phyloP scores from a whole-genome alignment of 2,888 invertebrate species.

The Xestobium rufovillosum region DNA sequence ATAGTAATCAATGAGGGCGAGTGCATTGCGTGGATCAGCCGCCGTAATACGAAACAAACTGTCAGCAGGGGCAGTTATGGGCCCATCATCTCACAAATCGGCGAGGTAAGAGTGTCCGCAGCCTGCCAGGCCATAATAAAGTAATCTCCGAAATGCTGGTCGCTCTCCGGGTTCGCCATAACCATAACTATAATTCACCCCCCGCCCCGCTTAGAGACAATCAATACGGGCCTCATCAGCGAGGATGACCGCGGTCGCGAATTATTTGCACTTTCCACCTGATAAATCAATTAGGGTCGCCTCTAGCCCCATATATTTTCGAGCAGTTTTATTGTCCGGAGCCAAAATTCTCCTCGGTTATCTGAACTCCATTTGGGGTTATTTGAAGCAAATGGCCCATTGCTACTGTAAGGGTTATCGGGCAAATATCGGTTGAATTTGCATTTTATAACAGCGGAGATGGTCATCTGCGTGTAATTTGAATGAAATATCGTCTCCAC shows the following conservation, averaged over 20 bases:
- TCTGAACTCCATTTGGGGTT: too few relatives aligned
- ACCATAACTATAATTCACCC: slow-evolving; percentile 44
- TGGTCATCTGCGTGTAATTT: slow-evolving; percentile 3
- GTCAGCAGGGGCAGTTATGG: slow-evolving; percentile 41
- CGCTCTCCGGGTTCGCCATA: slow-evolving; percentile 38
- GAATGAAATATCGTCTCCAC: slow-evolving; percentile 1
- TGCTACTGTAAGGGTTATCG: neutral
- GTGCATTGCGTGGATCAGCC: slow-evolving; percentile 41
- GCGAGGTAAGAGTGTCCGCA: slow-evolving; percentile 39
- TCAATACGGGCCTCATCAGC: slow-evolving; percentile 17
- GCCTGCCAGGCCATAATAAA: slow-evolving; percentile 41
- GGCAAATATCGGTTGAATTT: neutral
- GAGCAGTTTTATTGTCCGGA: too few relatives aligned
- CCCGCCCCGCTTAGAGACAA: slow-evolving; percentile 30
- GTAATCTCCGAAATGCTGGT: slow-evolving; percentile 42
- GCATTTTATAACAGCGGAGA: too few relatives aligned
- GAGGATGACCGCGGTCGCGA: slow-evolving; percentile 23
- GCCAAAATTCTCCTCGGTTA: too few relatives aligned
- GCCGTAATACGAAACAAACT: slow-evolving; percentile 41
- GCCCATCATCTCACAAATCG: slow-evolving; percentile 41
- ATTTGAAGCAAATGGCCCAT: too few relatives aligned
- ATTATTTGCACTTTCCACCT: slow-evolving; percentile 39
- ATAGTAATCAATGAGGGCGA: slow-evolving; percentile 34
- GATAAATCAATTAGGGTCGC: slow-evolving; percentile 39
- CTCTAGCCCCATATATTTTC: slow-evolving; percentile 12